phyloP scores from a whole-genome alignment of 2,888 invertebrate species.

The Tipula vernalis region DNA sequence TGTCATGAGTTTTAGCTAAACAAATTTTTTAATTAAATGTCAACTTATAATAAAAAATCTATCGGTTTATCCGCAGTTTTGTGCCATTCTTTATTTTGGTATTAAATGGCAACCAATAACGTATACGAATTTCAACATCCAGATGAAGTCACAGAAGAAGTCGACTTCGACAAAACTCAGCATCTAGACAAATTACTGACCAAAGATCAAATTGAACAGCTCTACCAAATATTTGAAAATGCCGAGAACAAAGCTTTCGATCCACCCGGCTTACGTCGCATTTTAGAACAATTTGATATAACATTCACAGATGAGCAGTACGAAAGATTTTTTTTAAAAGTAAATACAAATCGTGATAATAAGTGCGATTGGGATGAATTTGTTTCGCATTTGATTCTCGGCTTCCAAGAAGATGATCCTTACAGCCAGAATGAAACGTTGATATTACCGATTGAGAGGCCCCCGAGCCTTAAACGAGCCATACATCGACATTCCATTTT shows the following conservation, averaged over 20 bases:
- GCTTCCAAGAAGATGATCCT: conserved; percentile 54
- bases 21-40: background rate
- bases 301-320: background rate
- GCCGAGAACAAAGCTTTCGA: conserved; percentile 21
- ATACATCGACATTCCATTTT: conserved; percentile 57
- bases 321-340: background rate
- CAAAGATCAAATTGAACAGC: conserved; percentile 24
- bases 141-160: background rate
- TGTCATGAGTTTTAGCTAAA: background rate
- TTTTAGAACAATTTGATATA: conserved; percentile 19
- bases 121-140: background rate
- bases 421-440: conserved; percentile 47
- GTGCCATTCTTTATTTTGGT: background rate
- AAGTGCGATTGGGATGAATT: conserved; percentile 62
- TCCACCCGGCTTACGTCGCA: conserved; percentile 22
- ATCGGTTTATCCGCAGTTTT: background rate
- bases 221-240: conserved; percentile 21
- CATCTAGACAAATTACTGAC: conserved; percentile 27
- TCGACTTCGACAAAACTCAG: background rate
- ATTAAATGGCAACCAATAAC: background rate
- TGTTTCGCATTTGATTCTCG: conserved; percentile 59
- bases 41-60: background rate
- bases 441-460: conserved; percentile 47
- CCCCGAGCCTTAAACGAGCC: conserved; percentile 46
- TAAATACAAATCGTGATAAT: conserved; percentile 45